phyloP scores from a whole-genome alignment of 2,113 vertebrate species.

The Tachycineta bicolor region DNA sequence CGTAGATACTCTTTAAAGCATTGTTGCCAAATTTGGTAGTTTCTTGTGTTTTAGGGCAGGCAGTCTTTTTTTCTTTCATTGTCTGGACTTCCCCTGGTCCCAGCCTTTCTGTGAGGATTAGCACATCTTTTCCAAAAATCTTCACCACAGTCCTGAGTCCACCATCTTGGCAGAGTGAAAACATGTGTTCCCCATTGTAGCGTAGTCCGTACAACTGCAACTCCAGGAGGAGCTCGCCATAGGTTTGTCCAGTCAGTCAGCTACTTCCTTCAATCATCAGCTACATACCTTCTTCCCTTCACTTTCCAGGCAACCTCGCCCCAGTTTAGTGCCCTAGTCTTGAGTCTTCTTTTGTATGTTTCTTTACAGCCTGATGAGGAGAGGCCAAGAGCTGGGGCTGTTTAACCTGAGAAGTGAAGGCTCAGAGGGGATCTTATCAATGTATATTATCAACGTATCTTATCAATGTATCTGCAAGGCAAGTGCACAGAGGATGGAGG shows the following conservation, averaged over 20 bases:
- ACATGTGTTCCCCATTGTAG: background rate
- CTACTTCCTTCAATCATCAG: background rate
- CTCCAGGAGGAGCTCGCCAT: background rate
- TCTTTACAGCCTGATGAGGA: background rate
- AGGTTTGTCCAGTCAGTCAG: background rate
- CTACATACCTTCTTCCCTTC: background rate
- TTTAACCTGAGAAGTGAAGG: background rate
- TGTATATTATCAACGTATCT: background rate
- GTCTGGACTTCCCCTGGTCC: background rate
- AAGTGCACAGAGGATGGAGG: background rate
- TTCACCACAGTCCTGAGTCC: background rate
- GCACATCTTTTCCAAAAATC: background rate
- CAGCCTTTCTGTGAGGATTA: background rate
- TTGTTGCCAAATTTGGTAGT: background rate
- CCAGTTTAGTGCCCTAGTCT: background rate
- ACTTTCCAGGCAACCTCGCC: background rate
- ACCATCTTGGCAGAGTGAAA: background rate
- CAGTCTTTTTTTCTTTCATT: background rate
- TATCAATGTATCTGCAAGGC: background rate
- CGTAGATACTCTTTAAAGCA: background rate
- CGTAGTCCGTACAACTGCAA: background rate
- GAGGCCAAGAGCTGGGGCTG: background rate
- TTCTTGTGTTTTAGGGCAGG: background rate
- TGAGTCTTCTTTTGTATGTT: background rate
- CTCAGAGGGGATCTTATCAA: background rate